Evolutionary conservation across 2,888 invertebrate species (phyloP).

Genomic region (Drosophila sordidapex): DNA sequence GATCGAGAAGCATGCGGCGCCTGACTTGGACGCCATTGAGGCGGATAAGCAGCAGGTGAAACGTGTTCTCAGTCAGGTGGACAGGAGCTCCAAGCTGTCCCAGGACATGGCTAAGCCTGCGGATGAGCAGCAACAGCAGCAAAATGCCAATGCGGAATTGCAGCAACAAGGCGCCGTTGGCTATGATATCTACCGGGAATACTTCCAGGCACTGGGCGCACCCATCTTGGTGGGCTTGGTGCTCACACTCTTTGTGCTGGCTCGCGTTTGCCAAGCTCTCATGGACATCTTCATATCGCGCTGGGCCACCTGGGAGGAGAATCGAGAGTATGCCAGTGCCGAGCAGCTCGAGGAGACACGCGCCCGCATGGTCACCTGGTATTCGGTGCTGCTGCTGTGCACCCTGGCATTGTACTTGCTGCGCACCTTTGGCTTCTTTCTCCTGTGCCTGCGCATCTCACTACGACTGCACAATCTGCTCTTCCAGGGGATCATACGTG

Average conservation of each 20-base stretch:
- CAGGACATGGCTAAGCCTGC: constrained; percentile 16
- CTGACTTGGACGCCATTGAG: constrained; percentile 72
- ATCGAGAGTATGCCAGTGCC: constrained; percentile 59
- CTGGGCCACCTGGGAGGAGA: constrained; percentile 85
- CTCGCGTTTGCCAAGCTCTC: constrained; percentile 88
- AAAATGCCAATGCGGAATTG: constrained; percentile 84
- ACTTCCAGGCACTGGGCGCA: constrained; percentile 86
- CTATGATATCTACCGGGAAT: constrained; percentile 87
- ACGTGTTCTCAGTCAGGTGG: constrained; percentile 76
- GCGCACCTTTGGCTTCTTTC: constrained; percentile 88
- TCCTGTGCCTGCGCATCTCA: constrained; percentile 91
- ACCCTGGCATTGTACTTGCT: constrained; percentile 86
- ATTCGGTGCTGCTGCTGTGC: constrained; percentile 73
- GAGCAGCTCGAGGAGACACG: constrained; percentile 56
- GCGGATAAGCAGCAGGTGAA: constrained; percentile 68
- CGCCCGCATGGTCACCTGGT: constrained; percentile 74
- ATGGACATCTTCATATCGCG: constrained; percentile 90
- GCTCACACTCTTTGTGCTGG: constrained; percentile 86
- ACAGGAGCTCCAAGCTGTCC: constrained; percentile 66
- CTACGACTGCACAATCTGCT: constrained; percentile 90
- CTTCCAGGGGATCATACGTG: constrained; percentile 90
- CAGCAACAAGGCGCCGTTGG: constrained; percentile 87
- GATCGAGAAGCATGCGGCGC: constrained; percentile 85
- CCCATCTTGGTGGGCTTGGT: constrained; percentile 68
- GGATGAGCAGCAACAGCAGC: constrained; percentile 23